These are phyloP conservation scores for Orchesella cincta DNA, from an alignment of 1,140 invertebrate genomes.

Conservation along the genomic window DNA sequence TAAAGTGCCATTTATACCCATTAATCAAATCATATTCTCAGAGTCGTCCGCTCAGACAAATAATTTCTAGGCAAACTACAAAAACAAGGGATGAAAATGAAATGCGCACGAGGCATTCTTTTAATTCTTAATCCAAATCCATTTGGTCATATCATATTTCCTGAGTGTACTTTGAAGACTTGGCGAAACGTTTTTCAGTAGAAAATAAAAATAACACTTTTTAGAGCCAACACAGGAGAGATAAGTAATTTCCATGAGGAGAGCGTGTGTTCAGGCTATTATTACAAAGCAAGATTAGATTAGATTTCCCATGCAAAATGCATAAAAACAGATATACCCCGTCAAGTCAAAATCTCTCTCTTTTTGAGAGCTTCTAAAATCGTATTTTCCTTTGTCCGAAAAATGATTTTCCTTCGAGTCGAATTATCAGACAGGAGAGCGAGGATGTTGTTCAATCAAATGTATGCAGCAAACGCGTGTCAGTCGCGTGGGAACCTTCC, in stretches of 20 bases:
- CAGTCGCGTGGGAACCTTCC: constrained; percentile 51
- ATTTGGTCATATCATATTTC: too few species aligned
- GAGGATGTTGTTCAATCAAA: constrained; percentile 18
- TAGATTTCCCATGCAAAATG: constrained; percentile 9
- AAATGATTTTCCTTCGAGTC: not conserved
- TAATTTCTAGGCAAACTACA: too few species aligned
- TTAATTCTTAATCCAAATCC: too few species aligned
- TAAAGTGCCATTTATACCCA: too few species aligned
- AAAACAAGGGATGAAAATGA: too few species aligned
- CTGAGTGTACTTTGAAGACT: too few species aligned
- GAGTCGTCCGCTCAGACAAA: too few species aligned
- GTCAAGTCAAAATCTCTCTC: not conserved
- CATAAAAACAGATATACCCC: constrained; percentile 11
- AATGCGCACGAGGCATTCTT: too few species aligned
- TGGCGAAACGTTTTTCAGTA: not conserved
- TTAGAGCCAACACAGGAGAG: not conserved
- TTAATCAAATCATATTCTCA: too few species aligned
- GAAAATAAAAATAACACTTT: not conserved
- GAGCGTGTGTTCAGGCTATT: too few species aligned
- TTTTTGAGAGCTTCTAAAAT: not conserved
- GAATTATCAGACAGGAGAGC: not conserved
- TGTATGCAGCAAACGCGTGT: constrained; percentile 47
- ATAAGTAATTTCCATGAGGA: too few species aligned
- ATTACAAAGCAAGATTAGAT: too few species aligned
- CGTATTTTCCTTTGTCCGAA: not conserved